phyloP scores from a whole-genome alignment of 2,888 invertebrate species.

The Lasioglossum vierecki region DNA sequence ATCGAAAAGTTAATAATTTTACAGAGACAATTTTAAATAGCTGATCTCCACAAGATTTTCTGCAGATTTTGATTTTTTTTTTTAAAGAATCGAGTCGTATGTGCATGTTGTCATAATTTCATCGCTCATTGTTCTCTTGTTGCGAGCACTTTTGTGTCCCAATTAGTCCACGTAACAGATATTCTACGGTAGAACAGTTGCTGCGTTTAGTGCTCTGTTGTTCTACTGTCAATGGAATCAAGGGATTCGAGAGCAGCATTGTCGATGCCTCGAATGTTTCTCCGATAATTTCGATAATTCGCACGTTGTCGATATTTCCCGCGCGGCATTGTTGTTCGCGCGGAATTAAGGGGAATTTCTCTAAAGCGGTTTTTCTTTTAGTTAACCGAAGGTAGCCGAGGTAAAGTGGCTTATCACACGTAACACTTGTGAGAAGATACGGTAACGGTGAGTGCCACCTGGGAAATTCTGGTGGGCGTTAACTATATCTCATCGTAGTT shows the following conservation, averaged over 20 bases:
- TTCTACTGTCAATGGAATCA: neutral
- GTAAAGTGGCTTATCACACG: conserved; percentile 49
- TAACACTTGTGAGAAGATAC: conserved; percentile 55
- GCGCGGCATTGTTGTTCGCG: neutral
- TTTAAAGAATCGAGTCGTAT: neutral
- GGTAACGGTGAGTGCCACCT: conserved; percentile 60
- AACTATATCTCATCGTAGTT: conserved; percentile 63
- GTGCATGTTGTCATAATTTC: neutral
- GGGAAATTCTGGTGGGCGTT: conserved; percentile 68
- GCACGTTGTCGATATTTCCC: conserved; percentile 11
- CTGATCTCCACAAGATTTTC: too few relatives aligned
- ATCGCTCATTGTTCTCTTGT: neutral
- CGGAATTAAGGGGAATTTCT: conserved; percentile 13
- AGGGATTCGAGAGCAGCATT: neutral
- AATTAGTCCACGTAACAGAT: neutral
- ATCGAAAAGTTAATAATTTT: too few relatives aligned
- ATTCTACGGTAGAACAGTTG: neutral
- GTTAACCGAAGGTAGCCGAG: conserved; percentile 7
- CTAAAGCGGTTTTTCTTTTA: conserved; percentile 9
- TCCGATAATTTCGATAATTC: neutral
- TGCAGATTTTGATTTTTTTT: too few relatives aligned
- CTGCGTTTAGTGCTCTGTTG: neutral
- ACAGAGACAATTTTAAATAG: too few relatives aligned
- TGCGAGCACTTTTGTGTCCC: neutral
- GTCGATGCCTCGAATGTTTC: neutral